Evolutionary conservation across 1,140 invertebrate species (phyloP).

Genomic region (Cotesia chilonis): DNA sequence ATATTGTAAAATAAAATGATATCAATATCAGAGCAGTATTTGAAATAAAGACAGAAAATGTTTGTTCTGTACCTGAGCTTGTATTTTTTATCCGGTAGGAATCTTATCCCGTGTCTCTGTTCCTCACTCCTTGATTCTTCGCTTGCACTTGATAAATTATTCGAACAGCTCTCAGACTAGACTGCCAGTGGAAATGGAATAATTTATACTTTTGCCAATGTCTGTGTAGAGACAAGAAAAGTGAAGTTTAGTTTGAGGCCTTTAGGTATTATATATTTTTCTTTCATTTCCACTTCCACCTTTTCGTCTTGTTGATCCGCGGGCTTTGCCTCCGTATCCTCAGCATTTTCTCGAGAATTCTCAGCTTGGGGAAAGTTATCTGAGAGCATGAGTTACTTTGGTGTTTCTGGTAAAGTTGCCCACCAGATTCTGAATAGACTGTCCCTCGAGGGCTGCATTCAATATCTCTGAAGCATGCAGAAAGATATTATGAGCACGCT

Average conservation of each 20-base stretch:
- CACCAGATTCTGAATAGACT: constrained; percentile 11
- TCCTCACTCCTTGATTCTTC: neutral
- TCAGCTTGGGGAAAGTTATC: constrained; percentile 8
- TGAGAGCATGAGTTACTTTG: constrained; percentile 20
- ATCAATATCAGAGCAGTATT: too few species aligned
- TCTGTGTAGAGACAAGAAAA: constrained; percentile 1
- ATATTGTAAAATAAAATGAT: too few species aligned
- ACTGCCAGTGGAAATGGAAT: constrained; percentile 33
- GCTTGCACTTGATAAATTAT: constrained; percentile 37
- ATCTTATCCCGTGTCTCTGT: constrained; percentile 22
- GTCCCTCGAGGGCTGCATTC: constrained; percentile 20
- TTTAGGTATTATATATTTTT: too few species aligned
- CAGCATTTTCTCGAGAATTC: neutral
- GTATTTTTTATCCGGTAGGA: constrained; percentile 15
- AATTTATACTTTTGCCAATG: constrained; percentile 32
- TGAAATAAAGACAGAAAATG: too few species aligned
- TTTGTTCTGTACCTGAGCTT: too few species aligned
- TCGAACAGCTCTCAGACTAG: constrained; percentile 34
- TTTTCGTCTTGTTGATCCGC: too few species aligned
- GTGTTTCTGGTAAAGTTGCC: constrained; percentile 12
- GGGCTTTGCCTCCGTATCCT: too few species aligned
- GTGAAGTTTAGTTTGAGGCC: constrained; percentile 17
- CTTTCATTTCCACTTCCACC: too few species aligned
- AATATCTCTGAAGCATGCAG: constrained; percentile 17
- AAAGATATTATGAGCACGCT: neutral